A percentile compares a stretch with the other conserved stretches of the same genome.
These are phyloP conservation scores for Odontophorus gujanensis DNA, from an alignment of 2,113 vertebrate genomes.

Conservation along the genomic window DNA sequence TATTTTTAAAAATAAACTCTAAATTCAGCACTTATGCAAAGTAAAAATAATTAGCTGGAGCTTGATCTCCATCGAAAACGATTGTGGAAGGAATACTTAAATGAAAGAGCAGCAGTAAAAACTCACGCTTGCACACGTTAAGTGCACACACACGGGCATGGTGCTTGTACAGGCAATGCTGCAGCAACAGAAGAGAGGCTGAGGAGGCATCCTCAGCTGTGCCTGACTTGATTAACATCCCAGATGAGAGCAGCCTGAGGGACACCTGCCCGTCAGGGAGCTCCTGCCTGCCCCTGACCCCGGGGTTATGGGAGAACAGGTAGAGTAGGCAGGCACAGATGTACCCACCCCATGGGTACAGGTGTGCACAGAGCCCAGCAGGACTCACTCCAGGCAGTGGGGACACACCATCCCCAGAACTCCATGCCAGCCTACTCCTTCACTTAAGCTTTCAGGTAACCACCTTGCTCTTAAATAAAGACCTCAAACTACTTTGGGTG, in stretches of 20 bases:
- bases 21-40: background rate
- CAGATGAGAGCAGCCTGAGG: no score
- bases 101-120: background rate
- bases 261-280: no score
- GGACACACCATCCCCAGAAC: no score
- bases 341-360: no score
- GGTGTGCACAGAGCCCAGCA: no score
- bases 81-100: background rate
- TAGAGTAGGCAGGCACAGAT: no score
- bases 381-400: no score
- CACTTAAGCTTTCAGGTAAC: no score
- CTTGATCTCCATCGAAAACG: background rate
- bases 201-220: background rate
- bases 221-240: no score
- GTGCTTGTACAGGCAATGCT: accelerated
- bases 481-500: background rate
- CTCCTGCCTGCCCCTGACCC: no score
- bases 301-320: no score
- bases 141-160: accelerated
- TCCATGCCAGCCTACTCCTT: no score
- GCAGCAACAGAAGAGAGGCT: background rate
- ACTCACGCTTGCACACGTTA: accelerated
- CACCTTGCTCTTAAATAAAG: background rate
- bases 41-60: background rate
- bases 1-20: background rate